These are phyloP conservation scores for Leucoraja ocellata DNA, from an alignment of 2,797 vertebrate species.

Conservation along the genomic window DNA sequence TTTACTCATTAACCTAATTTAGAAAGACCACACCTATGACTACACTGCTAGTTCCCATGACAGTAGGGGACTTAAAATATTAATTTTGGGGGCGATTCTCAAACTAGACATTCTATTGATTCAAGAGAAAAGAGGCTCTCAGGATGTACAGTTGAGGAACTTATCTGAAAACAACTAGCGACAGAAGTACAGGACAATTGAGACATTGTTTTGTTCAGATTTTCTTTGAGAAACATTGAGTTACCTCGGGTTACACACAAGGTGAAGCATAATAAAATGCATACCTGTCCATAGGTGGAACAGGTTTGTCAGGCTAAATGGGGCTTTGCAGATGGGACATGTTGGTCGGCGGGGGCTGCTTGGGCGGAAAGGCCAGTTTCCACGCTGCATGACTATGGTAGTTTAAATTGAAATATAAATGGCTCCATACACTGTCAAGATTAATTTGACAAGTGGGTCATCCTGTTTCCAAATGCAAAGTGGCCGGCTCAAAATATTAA, in stretches of 20 bases:
- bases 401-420: neutral
- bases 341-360: too few relatives aligned
- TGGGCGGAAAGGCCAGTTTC: too few relatives aligned
- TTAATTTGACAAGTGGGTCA: neutral
- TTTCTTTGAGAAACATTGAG: neutral
- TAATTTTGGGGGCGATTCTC: neutral
- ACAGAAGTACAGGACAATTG: neutral
- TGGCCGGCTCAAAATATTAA: neutral
- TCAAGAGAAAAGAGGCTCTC: neutral
- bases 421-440: neutral
- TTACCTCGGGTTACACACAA: neutral
- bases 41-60: neutral
- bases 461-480: neutral
- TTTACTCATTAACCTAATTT: neutral
- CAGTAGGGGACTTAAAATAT: neutral
- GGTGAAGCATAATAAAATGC: neutral
- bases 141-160: neutral
- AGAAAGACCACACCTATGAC: neutral
- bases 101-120: neutral
- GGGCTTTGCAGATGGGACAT: too few relatives aligned
- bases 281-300: neutral
- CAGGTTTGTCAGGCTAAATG: neutral
- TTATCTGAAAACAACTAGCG: neutral
- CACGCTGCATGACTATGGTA: too few relatives aligned
- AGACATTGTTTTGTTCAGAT: neutral